Percentiles rank a stretch among this genome's conserved stretches.
phyloP scores from a whole-genome alignment of 92 coral and sea anemone species.

The Paragorgia papillata region DNA sequence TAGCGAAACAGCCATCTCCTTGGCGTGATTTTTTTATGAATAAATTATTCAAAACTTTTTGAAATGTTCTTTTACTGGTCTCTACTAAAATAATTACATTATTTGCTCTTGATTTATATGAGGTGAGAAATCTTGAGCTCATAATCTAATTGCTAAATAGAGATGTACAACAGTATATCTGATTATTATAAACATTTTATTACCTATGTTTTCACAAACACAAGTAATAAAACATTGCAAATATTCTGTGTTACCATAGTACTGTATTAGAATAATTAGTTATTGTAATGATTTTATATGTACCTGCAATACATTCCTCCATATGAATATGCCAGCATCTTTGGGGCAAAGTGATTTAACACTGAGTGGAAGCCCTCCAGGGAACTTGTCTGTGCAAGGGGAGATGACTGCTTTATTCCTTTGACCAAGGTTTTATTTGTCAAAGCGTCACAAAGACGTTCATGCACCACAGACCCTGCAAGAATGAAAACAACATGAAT shows the following conservation, averaged over 20 bases:
- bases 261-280: too few species aligned
- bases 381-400: conserved; percentile 62
- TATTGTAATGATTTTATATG: background rate
- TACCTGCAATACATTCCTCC: conserved; percentile 62
- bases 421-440: conserved; percentile 46
- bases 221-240: too few species aligned
- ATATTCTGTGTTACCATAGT: too few species aligned
- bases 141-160: too few species aligned
- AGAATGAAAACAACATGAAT: background rate
- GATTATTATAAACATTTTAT: background rate
- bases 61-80: too few species aligned
- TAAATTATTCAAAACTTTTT: too few species aligned
- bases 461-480: conserved; percentile 41
- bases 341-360: conserved; percentile 58
- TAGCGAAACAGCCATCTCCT: too few species aligned
- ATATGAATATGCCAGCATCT: conserved; percentile 62
- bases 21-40: too few species aligned
- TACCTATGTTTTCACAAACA: too few species aligned
- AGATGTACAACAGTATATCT: background rate
- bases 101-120: background rate
- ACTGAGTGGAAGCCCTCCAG: conserved; percentile 57
- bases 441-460: conserved; percentile 41
- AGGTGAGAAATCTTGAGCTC: conserved; percentile 3
- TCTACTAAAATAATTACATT: too few species aligned
- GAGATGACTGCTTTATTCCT: conserved; percentile 57